A percentile compares a stretch with the other conserved stretches of the same genome.
Conservation (phyloP, 1,140 invertebrate genomes). For the Euwallacea similis region DNA sequence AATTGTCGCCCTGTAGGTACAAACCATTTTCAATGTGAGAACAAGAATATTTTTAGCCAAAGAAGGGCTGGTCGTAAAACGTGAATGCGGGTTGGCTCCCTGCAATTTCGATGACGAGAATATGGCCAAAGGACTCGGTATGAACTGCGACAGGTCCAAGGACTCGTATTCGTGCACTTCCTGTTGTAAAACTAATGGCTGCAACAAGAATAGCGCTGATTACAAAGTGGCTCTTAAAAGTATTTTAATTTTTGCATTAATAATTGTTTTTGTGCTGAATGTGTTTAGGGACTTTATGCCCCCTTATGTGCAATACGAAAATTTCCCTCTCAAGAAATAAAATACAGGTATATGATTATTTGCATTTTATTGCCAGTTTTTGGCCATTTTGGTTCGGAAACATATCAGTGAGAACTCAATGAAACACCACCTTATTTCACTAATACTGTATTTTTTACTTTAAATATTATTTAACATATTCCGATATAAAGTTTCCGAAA, state of each 20-base stretch:
- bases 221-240: not conserved
- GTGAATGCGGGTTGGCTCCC: conserved; percentile 59
- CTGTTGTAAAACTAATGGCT: conserved; percentile 54
- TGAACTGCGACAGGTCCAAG: conserved; percentile 55
- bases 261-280: conserved; percentile 24
- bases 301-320: conserved; percentile 19
- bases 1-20: too few relatives aligned
- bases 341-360: too few relatives aligned
- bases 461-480: too few relatives aligned
- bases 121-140: conserved; percentile 53
- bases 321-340: not conserved
- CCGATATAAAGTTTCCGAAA: too few relatives aligned
- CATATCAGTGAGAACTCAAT: too few relatives aligned
- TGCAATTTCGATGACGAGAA: conserved; percentile 56
- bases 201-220: conserved; percentile 47
- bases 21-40: too few relatives aligned
- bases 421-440: too few relatives aligned
- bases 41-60: conserved; percentile 49
- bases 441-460: too few relatives aligned
- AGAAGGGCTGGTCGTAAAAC: conserved; percentile 53
- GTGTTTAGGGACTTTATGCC: conserved; percentile 29
- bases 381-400: too few relatives aligned
- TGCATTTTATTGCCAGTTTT: too few relatives aligned
- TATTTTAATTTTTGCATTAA: not conserved
- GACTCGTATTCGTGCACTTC: conserved; percentile 54